phyloP scores from a whole-genome alignment of 2,113 vertebrate species.

The Elanus axillaris region DNA sequence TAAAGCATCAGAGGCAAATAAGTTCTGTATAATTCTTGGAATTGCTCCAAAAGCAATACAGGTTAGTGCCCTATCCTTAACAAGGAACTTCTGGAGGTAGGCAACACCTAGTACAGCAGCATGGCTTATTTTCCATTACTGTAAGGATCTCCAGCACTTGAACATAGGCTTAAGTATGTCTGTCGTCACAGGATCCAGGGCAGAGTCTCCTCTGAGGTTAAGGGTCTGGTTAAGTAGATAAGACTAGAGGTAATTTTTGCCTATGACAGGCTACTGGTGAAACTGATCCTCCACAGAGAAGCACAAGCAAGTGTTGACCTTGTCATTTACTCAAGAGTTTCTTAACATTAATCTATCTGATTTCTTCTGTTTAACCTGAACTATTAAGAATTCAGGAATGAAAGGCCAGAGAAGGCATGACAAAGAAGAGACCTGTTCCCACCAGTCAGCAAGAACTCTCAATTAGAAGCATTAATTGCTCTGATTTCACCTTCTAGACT shows the following conservation, averaged over 20 bases:
- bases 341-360: neutral
- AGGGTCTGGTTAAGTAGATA: neutral
- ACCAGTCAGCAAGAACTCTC: neutral
- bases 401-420: neutral
- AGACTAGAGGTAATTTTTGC: neutral
- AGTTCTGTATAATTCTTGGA: neutral
- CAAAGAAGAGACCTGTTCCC: neutral
- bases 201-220: neutral
- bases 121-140: neutral
- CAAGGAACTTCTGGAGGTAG: neutral
- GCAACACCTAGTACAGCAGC: neutral
- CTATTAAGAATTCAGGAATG: neutral
- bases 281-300: neutral
- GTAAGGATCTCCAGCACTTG: neutral
- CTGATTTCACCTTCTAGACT: neutral
- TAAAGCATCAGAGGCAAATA: neutral
- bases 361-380: neutral
- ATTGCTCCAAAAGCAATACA: neutral
- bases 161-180: neutral
- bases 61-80: neutral
- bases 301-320: neutral
- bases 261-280: neutral
- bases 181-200: neutral
- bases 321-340: neutral
- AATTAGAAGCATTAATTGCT: neutral